Evolutionary conservation across 2,888 invertebrate species (phyloP).

Genomic region (Pammene aurita): DNA sequence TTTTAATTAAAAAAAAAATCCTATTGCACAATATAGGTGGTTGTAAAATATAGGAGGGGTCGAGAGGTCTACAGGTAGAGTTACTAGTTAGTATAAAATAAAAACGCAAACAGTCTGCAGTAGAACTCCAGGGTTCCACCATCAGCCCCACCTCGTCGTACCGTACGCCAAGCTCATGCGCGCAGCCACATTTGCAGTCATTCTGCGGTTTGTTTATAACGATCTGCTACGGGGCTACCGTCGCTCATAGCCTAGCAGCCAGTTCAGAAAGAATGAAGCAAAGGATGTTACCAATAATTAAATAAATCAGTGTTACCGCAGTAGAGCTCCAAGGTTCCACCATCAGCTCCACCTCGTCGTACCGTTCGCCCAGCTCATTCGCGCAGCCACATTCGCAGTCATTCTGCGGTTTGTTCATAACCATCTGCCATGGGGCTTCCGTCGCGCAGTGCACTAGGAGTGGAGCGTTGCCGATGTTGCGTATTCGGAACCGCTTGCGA

Average conservation of each 20-base stretch:
- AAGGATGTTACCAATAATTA: no score
- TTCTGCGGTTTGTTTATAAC: conserved; percentile 37
- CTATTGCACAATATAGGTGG: no score
- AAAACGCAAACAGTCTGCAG: conserved; percentile 41
- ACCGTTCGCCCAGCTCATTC: conserved; percentile 10
- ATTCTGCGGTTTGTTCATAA: conserved; percentile 36
- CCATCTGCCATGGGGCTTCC: conserved; percentile 56
- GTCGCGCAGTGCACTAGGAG: conserved; percentile 49
- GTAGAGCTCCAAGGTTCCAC: conserved; percentile 54
- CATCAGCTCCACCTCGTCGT: conserved; percentile 40
- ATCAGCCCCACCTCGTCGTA: conserved; percentile 41
- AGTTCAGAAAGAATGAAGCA: no score
- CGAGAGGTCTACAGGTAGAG: no score
- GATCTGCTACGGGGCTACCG: conserved; percentile 39
- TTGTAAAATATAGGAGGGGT: no score
- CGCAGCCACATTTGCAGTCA: conserved; percentile 39
- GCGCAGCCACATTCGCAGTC: conserved; percentile 38
- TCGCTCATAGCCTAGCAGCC: no score
- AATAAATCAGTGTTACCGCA: conserved; percentile 48
- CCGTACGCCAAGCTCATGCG: conserved; percentile 8
- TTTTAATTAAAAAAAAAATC: no score
- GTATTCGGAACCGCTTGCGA: conserved; percentile 58
- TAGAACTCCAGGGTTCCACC: conserved; percentile 54
- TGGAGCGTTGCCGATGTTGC: conserved; percentile 59
- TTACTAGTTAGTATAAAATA: no score